Evolutionary conservation across 2,113 vertebrate species (phyloP).

Genomic region (Semicossyphus pulcher): DNA sequence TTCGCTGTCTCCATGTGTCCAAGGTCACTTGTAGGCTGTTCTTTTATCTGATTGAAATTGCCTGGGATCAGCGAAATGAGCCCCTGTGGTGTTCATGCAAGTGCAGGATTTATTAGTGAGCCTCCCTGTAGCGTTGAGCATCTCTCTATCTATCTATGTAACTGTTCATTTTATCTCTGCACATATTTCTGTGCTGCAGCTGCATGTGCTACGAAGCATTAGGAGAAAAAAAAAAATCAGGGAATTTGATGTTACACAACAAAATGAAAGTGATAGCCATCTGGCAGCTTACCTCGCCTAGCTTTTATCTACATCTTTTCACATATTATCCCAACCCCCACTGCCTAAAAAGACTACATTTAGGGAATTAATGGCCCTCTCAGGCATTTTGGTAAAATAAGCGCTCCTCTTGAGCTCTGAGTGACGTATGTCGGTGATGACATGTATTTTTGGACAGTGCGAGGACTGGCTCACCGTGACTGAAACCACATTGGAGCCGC

Average conservation of each 20-base stretch:
- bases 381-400: conserved; percentile 64
- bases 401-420: conserved; percentile 58
- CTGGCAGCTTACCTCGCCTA: conserved; percentile 81
- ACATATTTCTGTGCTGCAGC: conserved; percentile 47
- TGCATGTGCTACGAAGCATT: conserved; percentile 57
- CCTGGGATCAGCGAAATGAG: conserved; percentile 69
- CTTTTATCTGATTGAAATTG: conserved; percentile 81
- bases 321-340: conserved; percentile 73
- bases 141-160: conserved; percentile 8
- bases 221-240: conserved; percentile 39
- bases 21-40: conserved; percentile 73
- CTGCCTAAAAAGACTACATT: conserved; percentile 70
- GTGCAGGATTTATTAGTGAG: conserved; percentile 66
- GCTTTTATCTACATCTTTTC: conserved; percentile 80
- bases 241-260: conserved; percentile 82
- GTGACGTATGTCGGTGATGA: conserved; percentile 55
- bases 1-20: conserved; percentile 59
- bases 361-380: conserved; percentile 73
- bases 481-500: conserved; percentile 91
- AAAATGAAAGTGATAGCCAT: conserved; percentile 84
- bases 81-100: conserved; percentile 60
- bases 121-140: conserved; percentile 55
- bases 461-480: conserved; percentile 88
- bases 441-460: conserved; percentile 66
- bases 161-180: conserved; percentile 27